A percentile compares a stretch with the other conserved stretches of the same genome.
These are phyloP conservation scores for Mareca strepera DNA, from an alignment of 2,797 vertebrate genomes.

Conservation along the genomic window DNA sequence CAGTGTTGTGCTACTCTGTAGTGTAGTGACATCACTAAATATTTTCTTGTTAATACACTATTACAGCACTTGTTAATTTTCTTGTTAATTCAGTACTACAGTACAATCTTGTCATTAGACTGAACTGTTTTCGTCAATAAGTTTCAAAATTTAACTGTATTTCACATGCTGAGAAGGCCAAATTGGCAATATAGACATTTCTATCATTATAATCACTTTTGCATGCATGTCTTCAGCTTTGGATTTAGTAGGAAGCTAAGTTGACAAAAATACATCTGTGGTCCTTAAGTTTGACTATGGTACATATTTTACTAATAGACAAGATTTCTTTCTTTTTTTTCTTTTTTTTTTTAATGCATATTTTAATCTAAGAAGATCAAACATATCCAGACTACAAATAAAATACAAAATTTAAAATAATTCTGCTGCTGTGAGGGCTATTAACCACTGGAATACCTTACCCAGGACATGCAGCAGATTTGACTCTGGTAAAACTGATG, in stretches of 20 bases:
- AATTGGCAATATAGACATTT: neutral
- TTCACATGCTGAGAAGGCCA: neutral
- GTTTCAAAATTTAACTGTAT: conserved; percentile 14
- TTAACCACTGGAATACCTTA: neutral
- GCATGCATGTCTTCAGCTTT: neutral
- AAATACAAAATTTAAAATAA: neutral
- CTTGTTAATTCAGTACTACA: conserved; percentile 26
- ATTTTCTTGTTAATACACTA: conserved; percentile 27
- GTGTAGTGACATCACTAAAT: conserved; percentile 11
- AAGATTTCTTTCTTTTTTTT: neutral
- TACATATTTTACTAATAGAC: neutral
- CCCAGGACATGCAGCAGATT: neutral
- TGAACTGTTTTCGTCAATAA: conserved; percentile 17
- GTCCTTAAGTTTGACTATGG: neutral
- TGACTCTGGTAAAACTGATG: neutral
- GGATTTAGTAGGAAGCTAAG: neutral
- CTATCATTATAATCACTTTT: neutral
- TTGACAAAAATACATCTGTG: neutral
- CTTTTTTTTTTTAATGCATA: neutral
- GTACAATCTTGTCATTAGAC: conserved; percentile 5
- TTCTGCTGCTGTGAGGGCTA: neutral
- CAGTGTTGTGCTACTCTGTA: neutral
- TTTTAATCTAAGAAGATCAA: neutral
- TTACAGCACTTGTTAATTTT: neutral
- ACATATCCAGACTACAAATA: neutral